A percentile compares a stretch with the other conserved stretches of the same genome.
Evolutionary conservation across 2,888 invertebrate genomes (phyloP).

Genomic region (Dryadula phaetusa): DNA sequence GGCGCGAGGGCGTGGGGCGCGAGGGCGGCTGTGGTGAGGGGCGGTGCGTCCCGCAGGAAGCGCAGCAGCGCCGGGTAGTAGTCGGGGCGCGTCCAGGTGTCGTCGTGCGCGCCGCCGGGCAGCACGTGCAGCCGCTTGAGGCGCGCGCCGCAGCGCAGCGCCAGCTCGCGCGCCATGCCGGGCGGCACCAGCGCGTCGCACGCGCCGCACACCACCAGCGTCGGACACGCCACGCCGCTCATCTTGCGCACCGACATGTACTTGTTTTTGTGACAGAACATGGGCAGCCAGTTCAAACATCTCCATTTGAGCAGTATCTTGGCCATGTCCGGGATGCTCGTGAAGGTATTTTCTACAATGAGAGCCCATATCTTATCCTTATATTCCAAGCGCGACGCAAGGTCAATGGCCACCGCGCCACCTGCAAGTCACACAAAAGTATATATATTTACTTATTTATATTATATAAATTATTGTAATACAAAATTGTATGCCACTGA

Average conservation of each 20-base stretch:
- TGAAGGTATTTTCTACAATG: conserved; percentile 97
- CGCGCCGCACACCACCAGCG: conserved; percentile 94
- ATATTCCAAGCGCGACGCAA: conserved; percentile 91
- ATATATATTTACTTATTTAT: background rate
- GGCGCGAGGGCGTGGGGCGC: background rate
- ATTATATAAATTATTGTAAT: background rate
- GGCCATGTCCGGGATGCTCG: conserved; percentile 97
- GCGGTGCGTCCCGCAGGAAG: conserved; percentile 74
- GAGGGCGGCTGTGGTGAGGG: conserved; percentile 51
- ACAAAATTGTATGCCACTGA: conserved; percentile 55
- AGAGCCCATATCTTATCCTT: conserved; percentile 92
- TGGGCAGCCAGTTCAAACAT: conserved; percentile 90
- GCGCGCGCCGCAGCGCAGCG: conserved; percentile 88
- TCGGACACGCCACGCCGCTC: conserved; percentile 88
- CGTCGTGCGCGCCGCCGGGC: conserved; percentile 95
- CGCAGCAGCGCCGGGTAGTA: conserved; percentile 87
- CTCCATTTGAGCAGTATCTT: conserved; percentile 90
- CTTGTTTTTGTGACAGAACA: conserved; percentile 96
- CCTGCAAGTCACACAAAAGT: conserved; percentile 77
- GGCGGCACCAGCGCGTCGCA: conserved; percentile 95
- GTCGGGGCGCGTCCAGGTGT: conserved; percentile 95
- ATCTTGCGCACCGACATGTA: conserved; percentile 91
- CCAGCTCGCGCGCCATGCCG: conserved; percentile 93
- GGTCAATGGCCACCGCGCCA: conserved; percentile 96
- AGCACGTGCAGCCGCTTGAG: conserved; percentile 91